Percentiles rank a stretch among this genome's conserved stretches.
Evolutionary conservation across 2,797 vertebrate genomes (phyloP).

Genomic region (Chelon labrosus): DNA sequence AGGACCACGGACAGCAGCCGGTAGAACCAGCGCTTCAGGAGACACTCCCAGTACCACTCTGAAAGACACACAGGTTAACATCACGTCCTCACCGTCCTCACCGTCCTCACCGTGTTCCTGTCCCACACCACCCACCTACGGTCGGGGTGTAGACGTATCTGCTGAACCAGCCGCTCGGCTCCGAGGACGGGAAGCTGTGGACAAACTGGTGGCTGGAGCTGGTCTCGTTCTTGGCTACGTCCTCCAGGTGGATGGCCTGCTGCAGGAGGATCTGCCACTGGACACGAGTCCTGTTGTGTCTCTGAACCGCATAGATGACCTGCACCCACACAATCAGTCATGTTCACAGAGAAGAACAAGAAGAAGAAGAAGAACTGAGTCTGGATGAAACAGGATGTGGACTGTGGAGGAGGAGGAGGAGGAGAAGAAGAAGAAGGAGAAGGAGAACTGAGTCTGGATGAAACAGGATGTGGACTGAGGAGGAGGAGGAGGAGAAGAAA

Average conservation of each 20-base stretch:
- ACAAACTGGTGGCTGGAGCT: slow-evolving; percentile 91
- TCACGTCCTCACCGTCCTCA: no score
- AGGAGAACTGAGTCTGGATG: no score
- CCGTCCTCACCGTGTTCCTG: no score
- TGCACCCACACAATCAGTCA: slow-evolving; percentile 56
- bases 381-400: no score
- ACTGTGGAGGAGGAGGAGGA: no score
- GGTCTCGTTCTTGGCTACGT: slow-evolving; percentile 95
- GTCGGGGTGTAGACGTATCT: slow-evolving; percentile 91
- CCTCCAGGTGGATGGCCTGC: slow-evolving; percentile 95
- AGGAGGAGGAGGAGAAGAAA: no score
- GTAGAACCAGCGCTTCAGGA: slow-evolving; percentile 92
- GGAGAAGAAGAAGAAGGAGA: no score
- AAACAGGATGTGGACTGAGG: no score
- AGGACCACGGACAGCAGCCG: slow-evolving; percentile 90
- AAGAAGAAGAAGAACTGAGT: no score
- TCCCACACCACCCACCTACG: slow-evolving; percentile 83
- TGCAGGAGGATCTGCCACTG: slow-evolving; percentile 97
- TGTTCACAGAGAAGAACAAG: no score
- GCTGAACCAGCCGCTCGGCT: slow-evolving; percentile 87
- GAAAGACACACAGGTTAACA: slow-evolving; percentile 1
- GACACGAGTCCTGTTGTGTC: slow-evolving; percentile 94
- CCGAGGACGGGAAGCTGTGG: slow-evolving; percentile 90
- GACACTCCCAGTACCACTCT: slow-evolving; percentile 99
- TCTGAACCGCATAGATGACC: slow-evolving; percentile 97